Conservation (phyloP, 2,888 invertebrate genomes). For the Euphydryas editha region DNA sequence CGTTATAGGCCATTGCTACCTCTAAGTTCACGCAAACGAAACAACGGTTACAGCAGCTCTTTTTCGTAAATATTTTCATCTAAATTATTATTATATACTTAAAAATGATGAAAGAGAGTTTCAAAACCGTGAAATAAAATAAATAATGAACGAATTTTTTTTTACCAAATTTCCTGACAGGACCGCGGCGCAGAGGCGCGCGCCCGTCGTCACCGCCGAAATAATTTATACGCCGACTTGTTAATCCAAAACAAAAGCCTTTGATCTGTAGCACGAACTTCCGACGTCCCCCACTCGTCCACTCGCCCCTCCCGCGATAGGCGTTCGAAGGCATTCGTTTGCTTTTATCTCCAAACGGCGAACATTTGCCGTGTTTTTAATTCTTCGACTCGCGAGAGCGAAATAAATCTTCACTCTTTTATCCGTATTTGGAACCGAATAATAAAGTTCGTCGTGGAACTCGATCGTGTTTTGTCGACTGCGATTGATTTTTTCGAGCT, state of each 20-base stretch:
- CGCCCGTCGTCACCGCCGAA: slow-evolving; percentile 28
- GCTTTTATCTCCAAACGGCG: slow-evolving; percentile 57
- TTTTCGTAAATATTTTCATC: background rate
- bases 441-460: slow-evolving; percentile 25
- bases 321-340: slow-evolving; percentile 49
- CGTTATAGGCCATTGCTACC: no score
- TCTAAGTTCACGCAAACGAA: background rate
- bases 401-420: slow-evolving; percentile 31
- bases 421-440: slow-evolving; percentile 22
- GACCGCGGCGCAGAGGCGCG: background rate
- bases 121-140: background rate
- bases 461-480: slow-evolving; percentile 18
- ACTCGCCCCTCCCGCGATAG: slow-evolving; percentile 43
- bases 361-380: slow-evolving; percentile 46
- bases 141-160: background rate
- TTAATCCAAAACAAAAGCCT: slow-evolving; percentile 70
- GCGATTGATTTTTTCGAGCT: slow-evolving; percentile 21
- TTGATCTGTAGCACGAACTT: slow-evolving; percentile 64
- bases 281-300: slow-evolving; percentile 35
- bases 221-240: slow-evolving; percentile 53
- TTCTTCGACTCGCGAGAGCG: slow-evolving; percentile 38
- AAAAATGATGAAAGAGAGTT: slow-evolving; percentile 17
- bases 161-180: slow-evolving; percentile 1
- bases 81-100: slow-evolving; percentile 5
- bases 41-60: background rate